A percentile compares a stretch with the other conserved stretches of the same genome.
Conservation (phyloP, 2,797 vertebrate genomes). For the Ctenopoma kingsleyae region DNA sequence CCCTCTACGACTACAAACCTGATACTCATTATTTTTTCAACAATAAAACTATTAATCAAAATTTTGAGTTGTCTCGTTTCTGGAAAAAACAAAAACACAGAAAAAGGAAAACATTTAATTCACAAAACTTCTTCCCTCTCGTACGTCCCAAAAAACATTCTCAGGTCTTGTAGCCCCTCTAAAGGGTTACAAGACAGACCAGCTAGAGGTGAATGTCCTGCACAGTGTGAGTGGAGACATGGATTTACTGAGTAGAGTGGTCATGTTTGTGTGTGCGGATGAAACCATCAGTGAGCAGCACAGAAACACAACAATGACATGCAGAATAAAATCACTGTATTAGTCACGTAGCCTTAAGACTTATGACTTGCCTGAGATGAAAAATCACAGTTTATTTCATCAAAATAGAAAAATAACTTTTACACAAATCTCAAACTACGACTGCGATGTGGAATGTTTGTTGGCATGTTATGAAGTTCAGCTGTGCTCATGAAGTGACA, state of each 20-base stretch:
- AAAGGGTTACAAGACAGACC: too few relatives aligned
- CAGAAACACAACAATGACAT: background rate
- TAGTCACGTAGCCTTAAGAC: slow-evolving; percentile 18
- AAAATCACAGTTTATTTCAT: slow-evolving; percentile 51
- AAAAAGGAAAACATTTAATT: too few relatives aligned
- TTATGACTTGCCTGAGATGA: slow-evolving; percentile 46
- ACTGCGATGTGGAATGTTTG: background rate
- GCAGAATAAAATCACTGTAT: slow-evolving; percentile 19
- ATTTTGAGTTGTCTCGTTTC: background rate
- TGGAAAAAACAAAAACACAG: too few relatives aligned
- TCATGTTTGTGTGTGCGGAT: background rate
- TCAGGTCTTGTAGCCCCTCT: too few relatives aligned
- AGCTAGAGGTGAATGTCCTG: too few relatives aligned
- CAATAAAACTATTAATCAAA: slow-evolving; percentile 57
- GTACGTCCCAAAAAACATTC: too few relatives aligned
- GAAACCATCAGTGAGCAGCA: background rate
- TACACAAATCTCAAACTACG: slow-evolving; percentile 17
- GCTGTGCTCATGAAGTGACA: background rate
- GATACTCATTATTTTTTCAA: slow-evolving; percentile 60
- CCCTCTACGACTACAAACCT: slow-evolving; percentile 42
- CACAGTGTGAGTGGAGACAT: background rate
- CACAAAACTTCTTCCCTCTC: too few relatives aligned
- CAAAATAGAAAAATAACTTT: slow-evolving; percentile 73
- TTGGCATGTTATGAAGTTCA: background rate
- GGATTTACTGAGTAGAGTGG: background rate